Evolutionary conservation across 2,888 invertebrate species (phyloP).

Genomic region (Drosophila austrosaltans): DNA sequence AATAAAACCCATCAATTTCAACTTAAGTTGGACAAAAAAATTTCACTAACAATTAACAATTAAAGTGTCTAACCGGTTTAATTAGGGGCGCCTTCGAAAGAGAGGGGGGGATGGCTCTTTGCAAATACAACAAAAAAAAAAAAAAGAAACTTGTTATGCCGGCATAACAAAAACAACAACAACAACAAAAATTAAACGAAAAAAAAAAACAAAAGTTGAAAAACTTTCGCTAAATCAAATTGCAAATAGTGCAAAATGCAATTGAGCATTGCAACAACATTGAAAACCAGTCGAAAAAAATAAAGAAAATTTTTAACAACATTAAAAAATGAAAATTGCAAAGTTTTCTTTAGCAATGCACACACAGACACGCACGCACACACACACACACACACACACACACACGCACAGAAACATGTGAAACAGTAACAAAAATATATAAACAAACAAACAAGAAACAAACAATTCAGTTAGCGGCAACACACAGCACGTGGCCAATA

Average conservation of each 20-base stretch:
- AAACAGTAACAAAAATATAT: constrained; percentile 18
- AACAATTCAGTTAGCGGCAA: constrained; percentile 40
- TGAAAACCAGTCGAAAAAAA: constrained; percentile 11
- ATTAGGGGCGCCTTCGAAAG: constrained; percentile 38
- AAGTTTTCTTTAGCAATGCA: constrained; percentile 12
- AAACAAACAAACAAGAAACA: constrained; percentile 42
- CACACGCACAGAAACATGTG: background rate
- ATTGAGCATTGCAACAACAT: constrained; percentile 18
- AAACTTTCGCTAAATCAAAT: constrained; percentile 30
- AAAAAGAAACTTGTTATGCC: constrained; percentile 34
- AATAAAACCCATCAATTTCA: background rate
- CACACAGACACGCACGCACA: background rate
- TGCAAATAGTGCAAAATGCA: constrained; percentile 33
- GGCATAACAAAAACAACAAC: constrained; percentile 36
- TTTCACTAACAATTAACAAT: constrained; percentile 47
- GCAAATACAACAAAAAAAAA: constrained; percentile 19
- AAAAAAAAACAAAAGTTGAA: constrained; percentile 12
- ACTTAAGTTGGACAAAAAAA: constrained; percentile 36
- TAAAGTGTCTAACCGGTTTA: constrained; percentile 45
- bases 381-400: constrained; percentile 14
- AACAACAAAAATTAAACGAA: constrained; percentile 7
- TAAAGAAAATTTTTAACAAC: background rate
- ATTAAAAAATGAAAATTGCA: constrained; percentile 7
- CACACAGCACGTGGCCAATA: constrained; percentile 30
- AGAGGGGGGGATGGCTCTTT: constrained; percentile 9